Conservation (phyloP, 2,888 invertebrate species). For the Drosophila pseudotalamancana region DNA sequence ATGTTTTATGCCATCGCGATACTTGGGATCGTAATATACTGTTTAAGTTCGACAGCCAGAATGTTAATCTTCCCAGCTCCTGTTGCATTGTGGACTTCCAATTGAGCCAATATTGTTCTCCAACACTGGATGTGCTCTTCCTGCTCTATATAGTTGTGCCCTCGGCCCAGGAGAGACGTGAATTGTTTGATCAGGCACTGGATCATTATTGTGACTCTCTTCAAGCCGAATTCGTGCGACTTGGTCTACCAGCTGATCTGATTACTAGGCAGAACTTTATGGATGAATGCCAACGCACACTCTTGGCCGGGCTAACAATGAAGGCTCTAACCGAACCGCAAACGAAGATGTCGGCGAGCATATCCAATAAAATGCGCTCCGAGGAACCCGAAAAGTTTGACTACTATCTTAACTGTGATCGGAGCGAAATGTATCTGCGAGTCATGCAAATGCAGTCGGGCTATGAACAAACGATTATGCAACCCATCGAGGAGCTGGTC, state of each 20-base stretch:
- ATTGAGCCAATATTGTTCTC: constrained; percentile 85
- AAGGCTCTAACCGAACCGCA: constrained; percentile 83
- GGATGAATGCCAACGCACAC: constrained; percentile 78
- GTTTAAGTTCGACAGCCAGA: constrained; percentile 69
- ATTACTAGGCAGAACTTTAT: constrained; percentile 81
- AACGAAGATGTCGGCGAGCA: constrained; percentile 80
- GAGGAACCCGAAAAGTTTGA: constrained; percentile 82
- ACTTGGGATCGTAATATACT: constrained; percentile 83
- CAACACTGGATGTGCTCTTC: constrained; percentile 85
- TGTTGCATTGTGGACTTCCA: constrained; percentile 86
- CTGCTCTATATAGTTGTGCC: constrained; percentile 84
- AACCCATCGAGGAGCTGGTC: constrained; percentile 77
- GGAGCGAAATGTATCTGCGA: constrained; percentile 82
- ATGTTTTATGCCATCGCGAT: constrained; percentile 85
- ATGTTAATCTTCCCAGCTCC: constrained; percentile 74
- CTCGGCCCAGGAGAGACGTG: constrained; percentile 78
- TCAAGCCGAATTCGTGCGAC: constrained; percentile 37
- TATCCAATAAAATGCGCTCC: constrained; percentile 76
- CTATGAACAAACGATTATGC: constrained; percentile 76
- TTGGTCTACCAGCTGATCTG: constrained; percentile 39
- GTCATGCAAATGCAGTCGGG: constrained; percentile 80
- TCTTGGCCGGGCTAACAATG: constrained; percentile 80
- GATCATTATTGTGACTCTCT: constrained; percentile 84
- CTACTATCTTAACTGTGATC: constrained; percentile 82
- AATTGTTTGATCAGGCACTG: constrained; percentile 81